These are phyloP conservation scores for Solea solea DNA, from an alignment of 2,113 vertebrate species.

Conservation along the genomic window DNA sequence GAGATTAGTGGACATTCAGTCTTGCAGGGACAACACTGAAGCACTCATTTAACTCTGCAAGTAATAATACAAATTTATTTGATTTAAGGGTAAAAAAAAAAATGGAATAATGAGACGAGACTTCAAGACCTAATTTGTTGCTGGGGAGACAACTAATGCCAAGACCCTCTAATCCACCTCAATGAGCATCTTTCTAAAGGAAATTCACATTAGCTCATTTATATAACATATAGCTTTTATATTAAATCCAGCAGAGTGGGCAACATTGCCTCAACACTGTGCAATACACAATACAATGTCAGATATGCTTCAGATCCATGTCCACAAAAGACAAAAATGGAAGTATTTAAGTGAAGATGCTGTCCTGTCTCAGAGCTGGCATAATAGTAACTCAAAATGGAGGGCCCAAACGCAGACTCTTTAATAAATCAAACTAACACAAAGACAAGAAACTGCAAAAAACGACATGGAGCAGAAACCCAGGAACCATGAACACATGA, in stretches of 20 bases:
- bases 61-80: background rate
- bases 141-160: constrained; percentile 30
- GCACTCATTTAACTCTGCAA: constrained; percentile 11
- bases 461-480: too few species aligned
- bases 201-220: constrained; percentile 34
- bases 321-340: constrained; percentile 12
- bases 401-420: too few species aligned
- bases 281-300: too few species aligned
- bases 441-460: too few species aligned
- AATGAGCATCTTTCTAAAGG: constrained; percentile 25
- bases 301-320: constrained; percentile 28
- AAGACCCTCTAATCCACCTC: constrained; percentile 46
- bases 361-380: background rate
- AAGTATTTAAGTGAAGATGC: background rate
- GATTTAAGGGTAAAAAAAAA: constrained; percentile 12
- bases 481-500: too few species aligned
- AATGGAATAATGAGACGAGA: constrained; percentile 42
- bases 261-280: background rate
- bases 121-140: constrained; percentile 13
- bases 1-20: constrained; percentile 30
- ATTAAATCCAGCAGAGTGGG: background rate
- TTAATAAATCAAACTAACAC: too few species aligned
- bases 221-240: constrained; percentile 6
- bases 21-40: constrained; percentile 9
- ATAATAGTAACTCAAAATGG: background rate